Conservation (phyloP, 2,797 vertebrate genomes). For the Bryconaethiops microstoma region DNA sequence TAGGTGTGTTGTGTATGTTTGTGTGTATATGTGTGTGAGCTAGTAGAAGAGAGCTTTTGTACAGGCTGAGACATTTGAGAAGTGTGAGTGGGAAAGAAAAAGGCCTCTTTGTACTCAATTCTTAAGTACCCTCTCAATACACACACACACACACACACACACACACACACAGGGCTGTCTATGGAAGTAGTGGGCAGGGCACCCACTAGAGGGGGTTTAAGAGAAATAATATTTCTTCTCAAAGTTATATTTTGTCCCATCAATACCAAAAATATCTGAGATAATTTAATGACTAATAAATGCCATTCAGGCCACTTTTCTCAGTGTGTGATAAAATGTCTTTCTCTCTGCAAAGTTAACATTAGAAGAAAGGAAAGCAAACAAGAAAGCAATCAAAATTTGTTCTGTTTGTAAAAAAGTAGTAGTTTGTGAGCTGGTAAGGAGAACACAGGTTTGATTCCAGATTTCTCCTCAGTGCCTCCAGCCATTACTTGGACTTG, state of each 20-base stretch:
- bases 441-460: no score
- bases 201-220: background rate
- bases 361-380: no score
- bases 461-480: no score
- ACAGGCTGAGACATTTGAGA: conserved; percentile 52
- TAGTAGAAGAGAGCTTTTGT: conserved; percentile 47
- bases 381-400: no score
- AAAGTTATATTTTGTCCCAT: no score
- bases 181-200: background rate
- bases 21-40: conserved; percentile 19
- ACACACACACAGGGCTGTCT: background rate
- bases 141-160: background rate
- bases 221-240: background rate
- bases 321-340: no score
- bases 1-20: conserved; percentile 20
- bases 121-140: conserved; percentile 13
- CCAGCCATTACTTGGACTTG: no score
- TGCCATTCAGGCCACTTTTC: no score
- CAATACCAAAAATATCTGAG: background rate
- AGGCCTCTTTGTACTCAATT: conserved; percentile 27
- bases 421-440: no score
- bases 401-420: no score
- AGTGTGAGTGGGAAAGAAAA: conserved; percentile 39
- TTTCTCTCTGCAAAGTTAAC: no score
- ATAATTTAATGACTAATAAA: background rate